Conservation (phyloP, 2,888 invertebrate genomes). For the Blera fallax region DNA sequence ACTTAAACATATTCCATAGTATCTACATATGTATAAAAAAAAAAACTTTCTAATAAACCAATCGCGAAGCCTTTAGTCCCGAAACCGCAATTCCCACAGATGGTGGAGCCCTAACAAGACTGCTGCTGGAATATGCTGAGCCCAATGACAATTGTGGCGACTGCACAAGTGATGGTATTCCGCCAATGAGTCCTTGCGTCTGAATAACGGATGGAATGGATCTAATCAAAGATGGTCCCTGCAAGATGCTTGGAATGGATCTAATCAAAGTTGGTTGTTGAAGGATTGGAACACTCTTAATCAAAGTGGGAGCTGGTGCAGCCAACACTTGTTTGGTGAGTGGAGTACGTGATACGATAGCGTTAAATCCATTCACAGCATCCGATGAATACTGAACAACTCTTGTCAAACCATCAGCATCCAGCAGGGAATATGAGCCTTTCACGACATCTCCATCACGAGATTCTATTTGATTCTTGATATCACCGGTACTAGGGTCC, state of each 20-base stretch:
- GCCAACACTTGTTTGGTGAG: constrained; percentile 45
- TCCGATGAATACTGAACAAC: constrained; percentile 82
- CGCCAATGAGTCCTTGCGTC: not conserved
- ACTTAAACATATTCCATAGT: not conserved
- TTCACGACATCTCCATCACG: constrained; percentile 81
- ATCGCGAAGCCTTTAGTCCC: not conserved
- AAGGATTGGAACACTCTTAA: constrained; percentile 22
- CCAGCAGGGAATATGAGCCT: constrained; percentile 81
- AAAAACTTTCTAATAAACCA: not conserved
- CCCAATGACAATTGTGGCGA: constrained; percentile 15
- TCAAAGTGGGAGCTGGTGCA: constrained; percentile 24
- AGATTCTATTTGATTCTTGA: constrained; percentile 81
- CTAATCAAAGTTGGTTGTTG: constrained; percentile 1
- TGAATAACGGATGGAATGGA: not conserved
- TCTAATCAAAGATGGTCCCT: constrained; percentile 10
- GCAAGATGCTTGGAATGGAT: constrained; percentile 18
- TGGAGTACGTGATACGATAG: constrained; percentile 81
- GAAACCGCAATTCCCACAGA: constrained; percentile 18
- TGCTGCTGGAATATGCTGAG: constrained; percentile 39
- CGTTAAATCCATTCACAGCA: constrained; percentile 82
- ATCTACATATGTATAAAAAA: too few species aligned
- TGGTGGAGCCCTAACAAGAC: constrained; percentile 21
- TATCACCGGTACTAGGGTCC: constrained; percentile 81
- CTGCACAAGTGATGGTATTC: not conserved
- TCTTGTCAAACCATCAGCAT: constrained; percentile 81